These are phyloP conservation scores for Pipistrellus pipistrellus DNA, from an alignment of 2,797 vertebrate species.

Conservation along the genomic window DNA sequence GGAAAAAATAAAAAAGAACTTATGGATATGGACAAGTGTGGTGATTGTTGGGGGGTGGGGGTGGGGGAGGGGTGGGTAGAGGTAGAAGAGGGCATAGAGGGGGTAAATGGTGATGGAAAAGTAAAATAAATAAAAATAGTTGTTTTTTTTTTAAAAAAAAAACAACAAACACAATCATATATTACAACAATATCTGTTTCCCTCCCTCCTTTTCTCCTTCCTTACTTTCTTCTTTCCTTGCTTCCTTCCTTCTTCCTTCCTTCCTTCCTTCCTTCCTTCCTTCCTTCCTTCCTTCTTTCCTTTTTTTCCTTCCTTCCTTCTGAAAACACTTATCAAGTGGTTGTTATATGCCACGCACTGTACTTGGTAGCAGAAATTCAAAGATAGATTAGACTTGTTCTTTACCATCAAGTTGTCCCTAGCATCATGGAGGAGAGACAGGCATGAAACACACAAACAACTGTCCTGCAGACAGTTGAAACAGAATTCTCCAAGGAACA, in stretches of 20 bases:
- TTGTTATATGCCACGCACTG: neutral
- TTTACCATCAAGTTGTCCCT: neutral
- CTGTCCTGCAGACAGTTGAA: neutral
- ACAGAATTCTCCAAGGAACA: neutral
- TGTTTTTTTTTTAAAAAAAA: too few relatives aligned
- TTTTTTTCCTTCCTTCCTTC: neutral
- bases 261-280: neutral
- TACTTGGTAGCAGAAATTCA: neutral
- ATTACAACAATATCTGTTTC: neutral
- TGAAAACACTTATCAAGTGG: neutral
- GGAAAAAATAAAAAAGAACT: too few relatives aligned
- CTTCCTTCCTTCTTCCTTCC: neutral
- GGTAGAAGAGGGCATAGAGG: too few relatives aligned
- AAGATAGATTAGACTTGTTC: neutral
- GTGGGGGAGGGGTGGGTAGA: too few relatives aligned
- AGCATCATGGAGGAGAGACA: neutral
- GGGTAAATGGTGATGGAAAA: too few relatives aligned
- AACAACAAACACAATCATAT: neutral
- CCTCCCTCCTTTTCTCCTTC: neutral
- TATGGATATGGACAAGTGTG: too few relatives aligned
- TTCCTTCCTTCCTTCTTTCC: fast-evolving
- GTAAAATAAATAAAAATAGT: too few relatives aligned
- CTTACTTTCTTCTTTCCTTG: too few relatives aligned
- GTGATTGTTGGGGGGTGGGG: too few relatives aligned
- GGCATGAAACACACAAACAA: neutral